A percentile compares a stretch with the other conserved stretches of the same genome.
Conservation (phyloP, 2,888 invertebrate species). For the Hypomecis atomaria region DNA sequence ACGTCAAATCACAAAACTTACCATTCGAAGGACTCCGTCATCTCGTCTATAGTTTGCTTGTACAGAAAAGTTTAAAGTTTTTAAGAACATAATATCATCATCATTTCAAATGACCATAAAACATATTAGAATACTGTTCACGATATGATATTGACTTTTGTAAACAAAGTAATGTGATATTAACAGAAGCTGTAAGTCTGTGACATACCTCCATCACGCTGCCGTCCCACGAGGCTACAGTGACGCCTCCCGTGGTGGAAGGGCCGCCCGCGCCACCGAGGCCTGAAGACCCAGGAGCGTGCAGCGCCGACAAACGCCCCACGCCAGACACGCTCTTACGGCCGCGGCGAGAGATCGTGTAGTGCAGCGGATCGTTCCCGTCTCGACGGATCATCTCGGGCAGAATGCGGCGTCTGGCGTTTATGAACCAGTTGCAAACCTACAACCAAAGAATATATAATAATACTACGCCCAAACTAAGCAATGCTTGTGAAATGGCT, state of each 20-base stretch:
- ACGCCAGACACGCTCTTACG: conserved; percentile 82
- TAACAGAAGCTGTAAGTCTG: neutral
- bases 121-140: too few species aligned
- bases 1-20: too few species aligned
- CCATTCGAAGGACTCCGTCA: too few species aligned
- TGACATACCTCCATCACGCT: conserved; percentile 68
- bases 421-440: conserved; percentile 97
- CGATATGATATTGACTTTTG: too few species aligned
- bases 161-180: too few species aligned
- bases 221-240: conserved; percentile 70
- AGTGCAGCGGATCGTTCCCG: conserved; percentile 95
- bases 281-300: conserved; percentile 59
- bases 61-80: too few species aligned
- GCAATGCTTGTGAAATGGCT: too few species aligned
- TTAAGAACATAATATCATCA: too few species aligned
- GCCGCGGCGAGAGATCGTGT: conserved; percentile 94
- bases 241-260: conserved; percentile 53
- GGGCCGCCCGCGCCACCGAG: conserved; percentile 50
- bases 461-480: too few species aligned
- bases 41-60: too few species aligned
- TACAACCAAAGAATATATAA: too few species aligned
- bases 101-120: too few species aligned
- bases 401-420: conserved; percentile 94
- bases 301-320: conserved; percentile 48
- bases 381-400: conserved; percentile 97